phyloP scores from a whole-genome alignment of 2,797 vertebrate species.

The Chaetophractus vellerosus region DNA sequence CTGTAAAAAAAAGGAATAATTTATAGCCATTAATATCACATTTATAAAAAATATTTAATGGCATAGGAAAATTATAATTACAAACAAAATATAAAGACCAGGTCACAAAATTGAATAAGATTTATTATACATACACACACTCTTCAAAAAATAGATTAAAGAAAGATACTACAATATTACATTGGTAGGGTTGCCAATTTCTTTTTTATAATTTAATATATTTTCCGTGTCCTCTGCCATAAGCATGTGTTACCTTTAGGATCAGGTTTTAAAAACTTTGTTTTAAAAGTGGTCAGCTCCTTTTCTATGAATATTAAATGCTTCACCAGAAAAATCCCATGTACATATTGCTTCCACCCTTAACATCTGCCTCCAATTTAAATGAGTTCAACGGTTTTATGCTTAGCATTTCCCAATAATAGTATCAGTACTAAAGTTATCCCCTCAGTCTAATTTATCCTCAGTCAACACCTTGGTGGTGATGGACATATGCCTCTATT shows the following conservation, averaged over 20 bases:
- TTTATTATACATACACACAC: background rate
- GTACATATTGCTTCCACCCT: slow-evolving; percentile 38
- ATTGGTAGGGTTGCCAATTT: slow-evolving; percentile 23
- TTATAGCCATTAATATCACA: slow-evolving; percentile 16
- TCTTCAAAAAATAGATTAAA: slow-evolving; percentile 1
- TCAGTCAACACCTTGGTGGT: background rate
- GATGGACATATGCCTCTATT: background rate
- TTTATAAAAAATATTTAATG: slow-evolving; percentile 35
- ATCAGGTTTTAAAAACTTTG: slow-evolving; percentile 37
- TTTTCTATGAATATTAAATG: slow-evolving; percentile 53
- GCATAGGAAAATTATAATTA: slow-evolving; percentile 29
- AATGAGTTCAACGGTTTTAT: slow-evolving; percentile 73
- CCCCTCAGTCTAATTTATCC: slow-evolving; percentile 20
- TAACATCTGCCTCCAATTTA: slow-evolving; percentile 77
- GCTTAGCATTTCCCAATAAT: slow-evolving; percentile 55
- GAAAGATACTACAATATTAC: background rate
- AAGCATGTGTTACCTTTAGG: slow-evolving; percentile 36
- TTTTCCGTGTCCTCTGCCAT: background rate
- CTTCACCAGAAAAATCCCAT: slow-evolving; percentile 55
- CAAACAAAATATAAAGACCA: slow-evolving; percentile 44
- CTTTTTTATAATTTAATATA: background rate
- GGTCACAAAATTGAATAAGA: slow-evolving; percentile 26
- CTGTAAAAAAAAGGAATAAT: slow-evolving; percentile 14
- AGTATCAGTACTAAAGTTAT: background rate
- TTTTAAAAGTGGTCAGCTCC: slow-evolving; percentile 71